These are phyloP conservation scores for Pachydiplax longipennis DNA, from an alignment of 2,888 invertebrate genomes.

Conservation along the genomic window DNA sequence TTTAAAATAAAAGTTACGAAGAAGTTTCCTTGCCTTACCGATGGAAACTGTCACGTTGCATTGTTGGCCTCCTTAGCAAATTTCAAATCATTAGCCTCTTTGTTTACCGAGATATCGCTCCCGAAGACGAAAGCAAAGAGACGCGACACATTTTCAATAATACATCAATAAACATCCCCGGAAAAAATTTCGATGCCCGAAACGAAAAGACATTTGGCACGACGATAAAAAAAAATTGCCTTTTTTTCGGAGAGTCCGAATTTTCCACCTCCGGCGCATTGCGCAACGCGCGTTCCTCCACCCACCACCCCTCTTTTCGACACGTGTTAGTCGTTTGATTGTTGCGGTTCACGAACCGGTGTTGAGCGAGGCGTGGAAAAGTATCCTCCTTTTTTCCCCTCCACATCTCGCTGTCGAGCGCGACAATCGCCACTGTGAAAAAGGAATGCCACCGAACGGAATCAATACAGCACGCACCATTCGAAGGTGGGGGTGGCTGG, in stretches of 20 bases:
- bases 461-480: conserved; percentile 12
- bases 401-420: not conserved
- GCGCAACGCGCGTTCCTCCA: not conserved
- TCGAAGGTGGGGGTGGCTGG: not conserved
- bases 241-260: not conserved
- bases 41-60: too few species aligned
- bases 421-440: conserved; percentile 9
- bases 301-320: not conserved
- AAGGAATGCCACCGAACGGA: not conserved
- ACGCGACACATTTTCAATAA: too few species aligned
- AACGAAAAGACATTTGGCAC: too few species aligned
- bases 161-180: too few species aligned
- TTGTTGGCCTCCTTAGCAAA: too few species aligned
- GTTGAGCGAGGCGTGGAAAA: not conserved
- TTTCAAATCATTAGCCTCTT: too few species aligned
- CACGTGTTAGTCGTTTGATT: conserved; percentile 23
- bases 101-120: too few species aligned
- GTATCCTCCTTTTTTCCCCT: not conserved
- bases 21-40: too few species aligned
- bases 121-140: too few species aligned
- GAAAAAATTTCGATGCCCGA: too few species aligned
- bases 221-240: too few species aligned
- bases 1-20: too few species aligned
- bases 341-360: conserved; percentile 6
- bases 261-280: conserved; percentile 5